Evolutionary conservation across 2,113 vertebrate genomes (phyloP).

Genomic region (Ancistrus triradiatus): DNA sequence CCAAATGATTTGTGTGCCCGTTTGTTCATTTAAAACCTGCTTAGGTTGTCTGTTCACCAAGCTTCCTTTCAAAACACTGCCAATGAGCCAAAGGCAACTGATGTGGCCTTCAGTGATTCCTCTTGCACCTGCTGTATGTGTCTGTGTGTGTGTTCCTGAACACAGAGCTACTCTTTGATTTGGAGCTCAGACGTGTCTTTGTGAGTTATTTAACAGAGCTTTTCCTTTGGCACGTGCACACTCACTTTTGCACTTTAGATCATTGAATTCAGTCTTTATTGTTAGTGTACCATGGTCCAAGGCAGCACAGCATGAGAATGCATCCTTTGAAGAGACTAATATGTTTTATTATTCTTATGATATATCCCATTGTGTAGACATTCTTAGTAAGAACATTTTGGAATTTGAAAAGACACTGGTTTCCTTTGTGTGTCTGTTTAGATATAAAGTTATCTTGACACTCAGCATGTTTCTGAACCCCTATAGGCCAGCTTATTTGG

Average conservation of each 20-base stretch:
- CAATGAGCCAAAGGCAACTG: background rate
- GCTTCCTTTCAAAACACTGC: background rate
- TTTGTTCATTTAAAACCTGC: no score
- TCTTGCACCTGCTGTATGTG: conserved; percentile 25
- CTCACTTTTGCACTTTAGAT: conserved; percentile 6
- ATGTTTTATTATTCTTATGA: no score
- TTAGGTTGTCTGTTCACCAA: no score
- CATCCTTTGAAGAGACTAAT: no score
- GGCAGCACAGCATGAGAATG: background rate
- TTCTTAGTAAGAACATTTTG: no score
- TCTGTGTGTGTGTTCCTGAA: background rate
- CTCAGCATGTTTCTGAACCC: no score
- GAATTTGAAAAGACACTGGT: no score
- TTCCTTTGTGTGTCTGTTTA: no score
- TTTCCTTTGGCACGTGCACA: background rate
- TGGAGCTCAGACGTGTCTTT: conserved; percentile 39
- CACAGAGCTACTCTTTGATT: conserved; percentile 43
- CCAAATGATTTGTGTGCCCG: no score
- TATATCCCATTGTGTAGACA: no score
- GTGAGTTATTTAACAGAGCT: conserved; percentile 41
- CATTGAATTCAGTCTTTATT: background rate
- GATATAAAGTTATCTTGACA: no score
- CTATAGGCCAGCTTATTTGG: no score
- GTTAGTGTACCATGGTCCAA: conserved; percentile 3
- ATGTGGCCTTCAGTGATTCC: conserved; percentile 1